Evolutionary conservation across 2,888 invertebrate genomes (phyloP).

Genomic region (Chironomus riparius): DNA sequence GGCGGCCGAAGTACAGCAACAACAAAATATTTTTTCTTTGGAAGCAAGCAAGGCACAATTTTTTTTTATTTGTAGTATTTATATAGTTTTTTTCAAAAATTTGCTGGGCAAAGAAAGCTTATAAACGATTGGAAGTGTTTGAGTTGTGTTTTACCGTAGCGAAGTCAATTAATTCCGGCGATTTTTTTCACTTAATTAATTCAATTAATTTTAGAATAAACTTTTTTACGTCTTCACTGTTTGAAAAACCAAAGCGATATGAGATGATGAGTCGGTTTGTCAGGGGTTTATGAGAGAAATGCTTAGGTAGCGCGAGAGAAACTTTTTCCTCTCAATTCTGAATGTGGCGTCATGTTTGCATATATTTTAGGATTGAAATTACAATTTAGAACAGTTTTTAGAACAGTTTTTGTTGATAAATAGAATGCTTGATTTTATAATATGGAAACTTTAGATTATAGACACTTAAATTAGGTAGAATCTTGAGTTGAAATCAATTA

Average conservation of each 20-base stretch:
- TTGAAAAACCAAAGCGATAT: neutral
- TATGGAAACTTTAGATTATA: too few relatives aligned
- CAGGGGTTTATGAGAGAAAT: neutral
- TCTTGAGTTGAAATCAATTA: too few relatives aligned
- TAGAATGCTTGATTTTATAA: too few relatives aligned
- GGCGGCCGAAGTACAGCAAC: conserved; percentile 23
- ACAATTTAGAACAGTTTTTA: too few relatives aligned
- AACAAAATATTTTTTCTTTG: conserved; percentile 12
- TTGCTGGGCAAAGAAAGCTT: conserved; percentile 24
- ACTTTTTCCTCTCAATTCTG: neutral
- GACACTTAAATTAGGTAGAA: too few relatives aligned
- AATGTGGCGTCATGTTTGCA: too few relatives aligned
- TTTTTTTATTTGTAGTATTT: neutral
- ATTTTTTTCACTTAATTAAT: neutral
- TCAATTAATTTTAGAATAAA: neutral
- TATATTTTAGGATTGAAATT: too few relatives aligned
- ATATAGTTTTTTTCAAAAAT: neutral
- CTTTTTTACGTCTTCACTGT: conserved; percentile 6
- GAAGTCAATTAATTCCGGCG: conserved; percentile 2
- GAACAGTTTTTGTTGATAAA: too few relatives aligned
- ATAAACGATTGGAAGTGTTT: conserved; percentile 21
- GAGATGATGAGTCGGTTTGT: neutral
- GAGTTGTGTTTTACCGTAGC: conserved; percentile 20
- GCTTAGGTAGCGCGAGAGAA: neutral
- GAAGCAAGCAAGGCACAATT: conserved; percentile 22